Conservation (phyloP, 1,140 invertebrate species). For the Wasmannia auropunctata region DNA sequence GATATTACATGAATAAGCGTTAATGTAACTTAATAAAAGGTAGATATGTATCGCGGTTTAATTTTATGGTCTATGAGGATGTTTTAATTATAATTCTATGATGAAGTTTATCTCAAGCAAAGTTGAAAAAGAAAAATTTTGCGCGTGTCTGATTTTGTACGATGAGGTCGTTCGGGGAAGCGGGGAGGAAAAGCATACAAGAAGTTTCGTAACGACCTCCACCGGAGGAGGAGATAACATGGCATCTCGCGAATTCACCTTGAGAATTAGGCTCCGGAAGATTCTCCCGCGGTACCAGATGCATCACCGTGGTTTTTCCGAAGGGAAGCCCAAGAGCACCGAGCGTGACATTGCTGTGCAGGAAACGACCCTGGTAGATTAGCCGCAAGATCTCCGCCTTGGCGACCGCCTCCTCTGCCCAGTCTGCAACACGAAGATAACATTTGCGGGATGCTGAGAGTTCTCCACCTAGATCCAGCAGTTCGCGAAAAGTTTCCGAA, state of each 20-base stretch:
- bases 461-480: neutral
- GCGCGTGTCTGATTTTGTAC: neutral
- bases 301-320: constrained; percentile 99
- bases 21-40: constrained; percentile 13
- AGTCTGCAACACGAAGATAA: constrained; percentile 88
- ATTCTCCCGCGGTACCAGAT: constrained; percentile 99
- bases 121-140: constrained; percentile 42
- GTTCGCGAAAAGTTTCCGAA: constrained; percentile 28
- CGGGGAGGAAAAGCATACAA: neutral
- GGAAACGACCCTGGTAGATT: constrained; percentile 99
- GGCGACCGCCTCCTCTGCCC: constrained; percentile 97
- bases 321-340: constrained; percentile 97
- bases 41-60: neutral
- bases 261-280: constrained; percentile 99
- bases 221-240: neutral
- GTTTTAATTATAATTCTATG: constrained; percentile 14
- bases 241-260: constrained; percentile 87
- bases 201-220: neutral
- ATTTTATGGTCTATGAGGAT: neutral
- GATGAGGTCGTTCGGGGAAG: neutral
- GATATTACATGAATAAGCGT: neutral
- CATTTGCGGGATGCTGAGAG: constrained; percentile 35
- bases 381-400: constrained; percentile 98
- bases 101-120: neutral
- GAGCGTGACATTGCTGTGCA: constrained; percentile 99